Base-by-base conservation (phyloP, 2,113 vertebrate genomes). In the Cynopterus brachyotis region DNA sequence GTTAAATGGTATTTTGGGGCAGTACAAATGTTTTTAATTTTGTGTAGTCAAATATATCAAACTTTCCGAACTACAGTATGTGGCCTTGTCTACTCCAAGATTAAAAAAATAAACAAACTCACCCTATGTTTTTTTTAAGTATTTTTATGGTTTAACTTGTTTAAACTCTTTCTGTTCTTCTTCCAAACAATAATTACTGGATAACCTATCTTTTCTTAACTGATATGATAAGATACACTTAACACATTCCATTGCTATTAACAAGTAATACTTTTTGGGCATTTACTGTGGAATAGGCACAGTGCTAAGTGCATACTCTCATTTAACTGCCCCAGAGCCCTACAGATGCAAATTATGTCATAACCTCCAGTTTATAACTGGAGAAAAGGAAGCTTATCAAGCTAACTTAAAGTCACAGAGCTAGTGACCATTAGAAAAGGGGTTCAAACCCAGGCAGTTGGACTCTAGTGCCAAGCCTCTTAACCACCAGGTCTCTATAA, bases 81-180 rank as follows among this genome's bases (percentile, higher is more conserved):
- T 57, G 26, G 22, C 4, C 26, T 82, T 76, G 5, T 40, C 24
- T 28, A 60, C n/a, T 45, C 35, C 16, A 76, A 91, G 75, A 45
- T 32, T 72, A 15, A 55, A 64, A 19, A 66, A 59, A 60, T 37
- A 75, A 76, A 32, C 5, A 30, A 13, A 47, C 50, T 50, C 35
- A 59, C 26, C 66, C 66, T 82, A 67, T 11, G 8, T 6, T 85
- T 88, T 81, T 24, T 37, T 80, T 62, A 4, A 60, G 55, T 80
- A 75, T 75, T 64, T 80, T 79, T 57, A 70, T 42, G 22, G 5
- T 67, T 94, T 82, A 59, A 55, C 13, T 83, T 91, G 40, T 78
- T 80, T 91, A 92, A 79, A 64, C 82, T 42, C n/a, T 60, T 88
- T 64, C 17, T 73, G 70, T 88, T 91, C 60, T 84, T 92, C 64